Evolutionary conservation across 2,888 invertebrate species (phyloP).

Genomic region (Eugnorisma glareosa): DNA sequence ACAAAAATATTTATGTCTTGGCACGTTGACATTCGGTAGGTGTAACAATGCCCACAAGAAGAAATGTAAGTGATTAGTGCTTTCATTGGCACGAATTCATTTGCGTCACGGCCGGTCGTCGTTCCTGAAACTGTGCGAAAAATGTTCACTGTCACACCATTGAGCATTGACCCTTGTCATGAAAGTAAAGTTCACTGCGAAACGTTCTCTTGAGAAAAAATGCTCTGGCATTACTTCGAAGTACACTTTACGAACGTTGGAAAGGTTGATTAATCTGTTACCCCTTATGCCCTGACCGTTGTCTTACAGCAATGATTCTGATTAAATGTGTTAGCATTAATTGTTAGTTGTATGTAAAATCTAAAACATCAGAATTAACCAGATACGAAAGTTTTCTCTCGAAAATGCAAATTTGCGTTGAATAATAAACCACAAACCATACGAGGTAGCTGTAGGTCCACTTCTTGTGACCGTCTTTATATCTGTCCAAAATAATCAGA

Average conservation of each 20-base stretch:
- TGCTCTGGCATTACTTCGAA: slow-evolving; percentile 11
- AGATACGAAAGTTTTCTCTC: not conserved
- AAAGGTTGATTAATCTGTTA: slow-evolving; percentile 9
- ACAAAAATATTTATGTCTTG: slow-evolving; percentile 76
- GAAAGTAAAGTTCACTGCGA: slow-evolving; percentile 73
- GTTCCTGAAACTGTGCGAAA: slow-evolving; percentile 80
- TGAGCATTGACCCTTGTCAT: slow-evolving; percentile 77
- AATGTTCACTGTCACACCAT: slow-evolving; percentile 75
- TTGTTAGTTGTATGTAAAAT: not conserved
- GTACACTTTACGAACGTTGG: slow-evolving; percentile 5
- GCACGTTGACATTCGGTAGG: slow-evolving; percentile 72
- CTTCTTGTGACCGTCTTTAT: not conserved
- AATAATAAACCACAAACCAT: not conserved
- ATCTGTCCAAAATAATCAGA: not conserved
- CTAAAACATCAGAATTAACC: not conserved
- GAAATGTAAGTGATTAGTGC: slow-evolving; percentile 70
- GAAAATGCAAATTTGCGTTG: not conserved
- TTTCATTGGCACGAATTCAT: slow-evolving; percentile 74
- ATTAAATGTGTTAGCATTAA: not conserved
- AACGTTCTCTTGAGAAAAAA: slow-evolving; percentile 51
- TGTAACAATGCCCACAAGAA: slow-evolving; percentile 68
- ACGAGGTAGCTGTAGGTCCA: not conserved
- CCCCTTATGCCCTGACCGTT: not conserved
- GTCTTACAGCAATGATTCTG: not conserved
- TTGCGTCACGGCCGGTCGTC: slow-evolving; percentile 84